Evolutionary conservation across 1,140 invertebrate species (phyloP), one percentile per base, ranked within the genome.

Genomic region (Macrotrachela quadricornifera): DNA sequence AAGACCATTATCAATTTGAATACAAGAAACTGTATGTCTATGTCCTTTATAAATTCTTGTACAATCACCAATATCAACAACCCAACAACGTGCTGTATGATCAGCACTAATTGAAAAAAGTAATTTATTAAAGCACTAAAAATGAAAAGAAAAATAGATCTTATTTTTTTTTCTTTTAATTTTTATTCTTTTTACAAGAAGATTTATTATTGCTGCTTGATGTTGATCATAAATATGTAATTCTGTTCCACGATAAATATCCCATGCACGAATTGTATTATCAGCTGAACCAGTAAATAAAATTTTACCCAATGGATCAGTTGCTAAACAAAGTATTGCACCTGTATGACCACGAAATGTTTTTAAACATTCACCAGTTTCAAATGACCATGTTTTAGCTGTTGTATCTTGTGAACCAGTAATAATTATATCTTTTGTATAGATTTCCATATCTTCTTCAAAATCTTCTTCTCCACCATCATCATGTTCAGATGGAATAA

Each of bases 31-130:
- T 11, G 72, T 72, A 55, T 71, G 68, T 49, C 67, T 64, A 57
- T 73, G 72, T 3, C 70, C 72, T 59, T 67, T 67, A 60, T 71
- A 76, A 0, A 71, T 58, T 52, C 74, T 60, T 0, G 73, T 75
- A 51, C 71, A 74, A 59, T 76, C 73, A 4, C 73, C 75, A 59
- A 74, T 75, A 45, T 76, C 74, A 18, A 71, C 66, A 2, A 76
- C 73, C 74, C 74, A 76, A 18, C 73, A 72, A 51, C 71, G 59
- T 18, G 66, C 74, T 1, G 73, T 75, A 52, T 69, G 66, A 57
- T 76, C 75, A 0, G 66, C 64, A 59, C 72, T 73, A 41, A 71
- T 72, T 0, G 71, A 72, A 61, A 75, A 76, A 51, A 76, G 57
- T 30, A 76, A 69, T 52, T 72, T 69, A 57, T 74, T 74, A 8